These are phyloP conservation scores for Amorpha juglandis DNA, from an alignment of 2,888 invertebrate species.

Conservation along the genomic window DNA sequence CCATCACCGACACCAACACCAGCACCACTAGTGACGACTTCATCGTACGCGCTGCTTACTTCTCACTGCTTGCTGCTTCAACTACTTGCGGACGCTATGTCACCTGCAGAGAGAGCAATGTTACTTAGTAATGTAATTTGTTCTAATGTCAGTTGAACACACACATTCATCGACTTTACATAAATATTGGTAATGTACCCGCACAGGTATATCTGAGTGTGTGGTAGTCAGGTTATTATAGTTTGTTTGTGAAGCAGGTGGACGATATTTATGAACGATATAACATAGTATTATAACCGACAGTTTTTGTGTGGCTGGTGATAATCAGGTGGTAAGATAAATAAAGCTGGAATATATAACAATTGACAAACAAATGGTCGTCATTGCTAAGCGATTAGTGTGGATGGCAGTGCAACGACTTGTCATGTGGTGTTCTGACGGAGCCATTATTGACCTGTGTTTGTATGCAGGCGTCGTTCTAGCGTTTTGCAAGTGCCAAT, in stretches of 20 bases:
- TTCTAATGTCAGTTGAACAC: background rate
- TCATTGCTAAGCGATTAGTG: no score
- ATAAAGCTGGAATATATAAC: no score
- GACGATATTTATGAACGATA: no score
- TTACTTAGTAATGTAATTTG: background rate
- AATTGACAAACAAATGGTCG: no score
- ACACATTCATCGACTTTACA: background rate
- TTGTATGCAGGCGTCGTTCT: constrained; percentile 18
- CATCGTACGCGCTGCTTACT: constrained; percentile 47
- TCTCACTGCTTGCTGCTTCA: constrained; percentile 32
- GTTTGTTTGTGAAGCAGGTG: no score
- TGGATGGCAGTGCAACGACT: background rate
- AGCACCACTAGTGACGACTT: constrained; percentile 54
- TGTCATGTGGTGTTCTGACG: background rate
- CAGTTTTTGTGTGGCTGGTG: no score
- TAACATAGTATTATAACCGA: no score
- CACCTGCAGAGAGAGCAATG: constrained; percentile 40
- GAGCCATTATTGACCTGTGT: background rate
- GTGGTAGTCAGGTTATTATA: background rate
- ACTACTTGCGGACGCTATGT: constrained; percentile 47
- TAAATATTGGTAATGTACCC: background rate
- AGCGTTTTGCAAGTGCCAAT: background rate
- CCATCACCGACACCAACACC: constrained; percentile 50
- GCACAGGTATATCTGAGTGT: background rate
- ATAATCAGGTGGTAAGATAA: no score